phyloP scores from a whole-genome alignment of 2,888 invertebrate genomes.

The Sphaeridia pumilis region DNA sequence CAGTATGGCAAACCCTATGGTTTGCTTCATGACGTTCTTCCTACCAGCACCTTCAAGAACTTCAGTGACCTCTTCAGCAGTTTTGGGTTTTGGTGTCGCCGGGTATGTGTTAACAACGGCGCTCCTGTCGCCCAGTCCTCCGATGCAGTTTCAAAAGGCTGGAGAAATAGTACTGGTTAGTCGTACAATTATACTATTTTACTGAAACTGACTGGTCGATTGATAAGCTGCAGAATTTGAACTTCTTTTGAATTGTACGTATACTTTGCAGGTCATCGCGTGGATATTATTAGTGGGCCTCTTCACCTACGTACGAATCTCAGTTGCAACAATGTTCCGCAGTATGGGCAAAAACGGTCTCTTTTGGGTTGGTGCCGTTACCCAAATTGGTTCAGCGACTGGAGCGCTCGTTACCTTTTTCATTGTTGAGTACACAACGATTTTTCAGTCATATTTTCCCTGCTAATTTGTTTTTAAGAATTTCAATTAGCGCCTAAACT shows the following conservation, averaged over 20 bases:
- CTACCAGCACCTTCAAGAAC: slow-evolving; percentile 42
- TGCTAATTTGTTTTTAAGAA: slow-evolving; percentile 34
- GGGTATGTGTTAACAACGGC: slow-evolving; percentile 59
- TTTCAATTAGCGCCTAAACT: too few relatives aligned
- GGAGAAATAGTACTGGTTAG: slow-evolving; percentile 56
- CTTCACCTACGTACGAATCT: slow-evolving; percentile 66
- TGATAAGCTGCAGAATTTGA: too few relatives aligned
- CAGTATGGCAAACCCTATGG: slow-evolving; percentile 67
- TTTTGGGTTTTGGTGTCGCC: slow-evolving; percentile 46
- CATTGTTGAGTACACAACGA: slow-evolving; percentile 52
- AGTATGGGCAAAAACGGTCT: slow-evolving; percentile 59
- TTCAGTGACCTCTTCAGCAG: slow-evolving; percentile 45
- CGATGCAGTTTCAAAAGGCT: slow-evolving; percentile 46
- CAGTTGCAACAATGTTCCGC: slow-evolving; percentile 61
- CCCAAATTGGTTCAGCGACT: slow-evolving; percentile 62
- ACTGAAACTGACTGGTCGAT: too few relatives aligned
- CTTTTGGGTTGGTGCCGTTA: slow-evolving; percentile 61
- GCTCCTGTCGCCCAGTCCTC: slow-evolving; percentile 59
- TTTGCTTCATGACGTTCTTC: slow-evolving; percentile 51
- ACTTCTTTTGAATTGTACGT: neutral
- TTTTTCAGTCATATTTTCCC: slow-evolving; percentile 47
- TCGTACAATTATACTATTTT: too few relatives aligned
- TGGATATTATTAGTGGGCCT: slow-evolving; percentile 58
- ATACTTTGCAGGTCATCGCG: slow-evolving; percentile 47
- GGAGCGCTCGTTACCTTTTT: slow-evolving; percentile 59